Base-by-base conservation (phyloP, 2,797 vertebrate genomes). In the Australoheros facetus region DNA sequence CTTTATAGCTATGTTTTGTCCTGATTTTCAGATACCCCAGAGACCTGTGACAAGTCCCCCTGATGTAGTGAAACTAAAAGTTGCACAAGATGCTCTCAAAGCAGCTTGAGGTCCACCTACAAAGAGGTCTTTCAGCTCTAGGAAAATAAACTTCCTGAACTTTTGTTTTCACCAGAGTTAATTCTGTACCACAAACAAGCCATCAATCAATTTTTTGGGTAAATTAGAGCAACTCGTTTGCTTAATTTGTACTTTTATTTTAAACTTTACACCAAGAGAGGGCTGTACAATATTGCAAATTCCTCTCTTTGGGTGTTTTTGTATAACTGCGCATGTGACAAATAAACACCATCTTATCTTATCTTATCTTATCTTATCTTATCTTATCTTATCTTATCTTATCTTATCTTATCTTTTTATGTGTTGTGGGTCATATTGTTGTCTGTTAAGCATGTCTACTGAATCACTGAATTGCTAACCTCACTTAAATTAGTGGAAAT, bases 1-100 rank as follows among this genome's bases (percentile, higher is more conserved):
- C 79, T 91, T 93, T 89, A 91, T 77, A 62, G 89, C 57, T 78
- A 77, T 89, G 75, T 88, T 92, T 86, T 86, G 84, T 86, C 64
- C 69, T 84, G 84, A 91, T 88, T 93, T 86, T 87, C 71, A 75
- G 77, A 77, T 73, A 84, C 71, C 59, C 16, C 21, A 72, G 64
- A 56, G 73, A 89, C 57, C 70, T 71, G 79, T 78, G 86, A 89
- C 84, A 88, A 81, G 77, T 71, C 73, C 34, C 76, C 23, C 42
- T 51, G 7, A 78, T 14, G 58, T 37, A 23, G 57, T 69, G 77
- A 73, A 80, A 75, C 21, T 59, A 58, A 80, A 79, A 75, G 71
- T 73, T 71, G 51, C 64, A 42, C 34, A 71, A 78, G 59, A 72
- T 42, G 42, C 60, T 73, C 56, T 74, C 53, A 57, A 51, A 72